A percentile compares a stretch with the other conserved stretches of the same genome.
These are phyloP conservation scores for Cyclina sinensis DNA, from an alignment of 1,140 invertebrate species.

Conservation along the genomic window DNA sequence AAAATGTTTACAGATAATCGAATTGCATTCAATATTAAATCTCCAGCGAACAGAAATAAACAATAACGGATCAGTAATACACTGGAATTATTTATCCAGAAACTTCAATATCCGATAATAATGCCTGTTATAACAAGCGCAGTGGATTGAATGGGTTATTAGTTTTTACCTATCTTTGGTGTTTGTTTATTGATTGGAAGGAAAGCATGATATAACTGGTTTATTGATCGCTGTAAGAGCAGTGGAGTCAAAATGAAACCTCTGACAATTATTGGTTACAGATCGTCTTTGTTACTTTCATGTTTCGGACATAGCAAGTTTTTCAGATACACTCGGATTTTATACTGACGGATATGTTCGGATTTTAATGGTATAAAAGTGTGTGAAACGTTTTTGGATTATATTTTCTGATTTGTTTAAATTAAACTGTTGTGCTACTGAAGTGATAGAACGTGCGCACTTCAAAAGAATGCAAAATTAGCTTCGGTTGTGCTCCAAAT, in stretches of 20 bases:
- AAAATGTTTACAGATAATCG: too few relatives aligned
- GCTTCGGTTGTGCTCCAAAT: too few relatives aligned
- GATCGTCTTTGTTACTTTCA: background rate
- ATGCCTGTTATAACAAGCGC: background rate
- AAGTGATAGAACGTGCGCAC: too few relatives aligned
- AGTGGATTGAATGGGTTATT: background rate
- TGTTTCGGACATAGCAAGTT: background rate
- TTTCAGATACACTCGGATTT: background rate
- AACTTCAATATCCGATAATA: background rate
- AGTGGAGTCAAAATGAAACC: background rate
- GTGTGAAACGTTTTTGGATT: too few relatives aligned
- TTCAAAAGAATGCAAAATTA: too few relatives aligned
- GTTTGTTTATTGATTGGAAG: constrained; percentile 22
- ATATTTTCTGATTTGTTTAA: too few relatives aligned
- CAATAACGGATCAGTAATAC: background rate
- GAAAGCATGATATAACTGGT: background rate
- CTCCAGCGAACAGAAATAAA: background rate
- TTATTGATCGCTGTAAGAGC: background rate
- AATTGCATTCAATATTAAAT: too few relatives aligned
- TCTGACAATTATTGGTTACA: constrained; percentile 15
- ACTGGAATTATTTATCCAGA: constrained; percentile 9
- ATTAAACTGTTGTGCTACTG: too few relatives aligned
- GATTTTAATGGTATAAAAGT: too few relatives aligned
- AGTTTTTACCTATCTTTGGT: constrained; percentile 28
- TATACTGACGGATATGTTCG: background rate